phyloP scores from a whole-genome alignment of 2,113 vertebrate species.

The Glaucomys volans region DNA sequence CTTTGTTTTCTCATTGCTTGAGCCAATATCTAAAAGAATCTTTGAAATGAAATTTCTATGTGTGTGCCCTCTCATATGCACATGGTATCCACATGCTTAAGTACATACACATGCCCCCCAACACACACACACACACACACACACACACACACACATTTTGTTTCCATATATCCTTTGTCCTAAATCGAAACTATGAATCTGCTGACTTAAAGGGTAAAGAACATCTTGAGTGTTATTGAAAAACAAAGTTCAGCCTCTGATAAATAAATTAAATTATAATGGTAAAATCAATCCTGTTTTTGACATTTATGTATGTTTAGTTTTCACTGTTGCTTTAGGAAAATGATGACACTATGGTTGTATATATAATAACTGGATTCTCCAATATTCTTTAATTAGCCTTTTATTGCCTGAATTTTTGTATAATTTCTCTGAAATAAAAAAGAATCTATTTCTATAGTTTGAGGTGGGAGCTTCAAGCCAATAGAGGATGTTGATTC shows the following conservation, averaged over 20 bases:
- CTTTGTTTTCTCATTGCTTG: background rate
- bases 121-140: background rate
- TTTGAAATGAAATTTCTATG: background rate
- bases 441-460: background rate
- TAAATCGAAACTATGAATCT: constrained; percentile 36
- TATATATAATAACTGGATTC: constrained; percentile 68
- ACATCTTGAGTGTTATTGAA: constrained; percentile 36
- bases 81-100: background rate
- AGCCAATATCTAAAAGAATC: background rate
- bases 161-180: background rate
- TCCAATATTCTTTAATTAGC: constrained; percentile 37
- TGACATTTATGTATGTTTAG: constrained; percentile 52
- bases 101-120: background rate
- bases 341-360: constrained; percentile 45
- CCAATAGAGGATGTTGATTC: background rate
- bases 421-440: background rate
- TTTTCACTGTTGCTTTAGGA: constrained; percentile 66
- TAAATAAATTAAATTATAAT: constrained; percentile 78
- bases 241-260: constrained; percentile 43
- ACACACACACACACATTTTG: background rate
- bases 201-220: constrained; percentile 30
- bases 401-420: constrained; percentile 47
- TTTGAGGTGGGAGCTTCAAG: background rate
- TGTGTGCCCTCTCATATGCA: background rate
- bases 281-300: constrained; percentile 74